Conservation (phyloP, 2,113 vertebrate genomes). For the Gymnorhina tibicen region DNA sequence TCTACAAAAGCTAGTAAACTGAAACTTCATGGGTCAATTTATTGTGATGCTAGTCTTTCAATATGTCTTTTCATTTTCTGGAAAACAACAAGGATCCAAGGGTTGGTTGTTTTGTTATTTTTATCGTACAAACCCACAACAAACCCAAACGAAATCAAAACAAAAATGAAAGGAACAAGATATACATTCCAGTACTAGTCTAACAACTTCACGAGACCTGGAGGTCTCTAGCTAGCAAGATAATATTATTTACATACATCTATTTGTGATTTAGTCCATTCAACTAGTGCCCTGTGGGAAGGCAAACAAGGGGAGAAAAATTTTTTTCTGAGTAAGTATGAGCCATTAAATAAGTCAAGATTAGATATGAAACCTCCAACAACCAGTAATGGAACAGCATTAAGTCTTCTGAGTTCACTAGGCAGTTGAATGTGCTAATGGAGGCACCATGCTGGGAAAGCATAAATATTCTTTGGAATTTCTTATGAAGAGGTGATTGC, state of each 20-base stretch:
- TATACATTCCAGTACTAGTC: not conserved
- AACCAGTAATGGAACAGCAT: conserved; percentile 64
- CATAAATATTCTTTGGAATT: conserved; percentile 62
- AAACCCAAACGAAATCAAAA: not conserved
- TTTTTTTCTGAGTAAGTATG: not conserved
- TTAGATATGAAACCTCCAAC: conserved; percentile 70
- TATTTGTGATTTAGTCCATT: conserved; percentile 5
- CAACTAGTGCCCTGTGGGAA: not conserved
- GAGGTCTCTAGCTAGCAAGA: not conserved
- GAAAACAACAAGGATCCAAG: not conserved
- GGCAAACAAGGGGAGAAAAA: not conserved
- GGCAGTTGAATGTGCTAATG: conserved; percentile 68
- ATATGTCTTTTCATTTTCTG: not conserved
- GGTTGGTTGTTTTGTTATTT: not conserved
- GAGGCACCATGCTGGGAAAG: conserved; percentile 69
- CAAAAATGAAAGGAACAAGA: not conserved
- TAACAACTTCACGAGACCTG: not conserved
- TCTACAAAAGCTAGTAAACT: not conserved
- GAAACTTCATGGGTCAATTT: not conserved
- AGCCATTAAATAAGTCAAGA: conserved; percentile 41
- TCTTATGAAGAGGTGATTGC: conserved; percentile 61
- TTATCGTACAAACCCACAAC: not conserved
- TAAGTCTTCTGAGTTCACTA: conserved; percentile 68
- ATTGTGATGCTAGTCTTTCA: not conserved
- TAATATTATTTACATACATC: not conserved